These are phyloP conservation scores for Tipula lateralis DNA, from an alignment of 2,888 invertebrate genomes.

Conservation along the genomic window DNA sequence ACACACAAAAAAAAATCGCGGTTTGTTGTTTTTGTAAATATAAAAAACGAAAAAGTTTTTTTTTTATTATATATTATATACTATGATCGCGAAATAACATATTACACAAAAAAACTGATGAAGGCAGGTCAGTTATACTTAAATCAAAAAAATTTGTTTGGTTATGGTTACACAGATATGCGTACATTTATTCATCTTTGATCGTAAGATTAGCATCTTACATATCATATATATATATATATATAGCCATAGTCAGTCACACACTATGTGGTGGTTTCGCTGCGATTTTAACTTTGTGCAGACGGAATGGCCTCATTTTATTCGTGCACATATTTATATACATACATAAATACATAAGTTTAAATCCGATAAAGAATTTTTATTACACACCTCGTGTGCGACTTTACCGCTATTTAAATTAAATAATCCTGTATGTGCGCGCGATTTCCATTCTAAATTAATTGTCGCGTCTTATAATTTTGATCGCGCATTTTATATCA, in stretches of 20 bases:
- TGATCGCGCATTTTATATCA: not conserved
- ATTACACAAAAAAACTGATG: not conserved
- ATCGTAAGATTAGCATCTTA: not conserved
- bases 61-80: not conserved
- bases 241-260: not conserved
- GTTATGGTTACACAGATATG: not conserved
- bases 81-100: not conserved
- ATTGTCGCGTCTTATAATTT: not conserved
- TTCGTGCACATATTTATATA: too few species aligned
- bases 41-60: not conserved
- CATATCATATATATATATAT: too few species aligned
- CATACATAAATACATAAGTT: too few species aligned
- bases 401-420: not conserved
- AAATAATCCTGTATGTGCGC: not conserved
- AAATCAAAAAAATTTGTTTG: not conserved
- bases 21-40: not conserved
- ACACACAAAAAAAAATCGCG: not conserved
- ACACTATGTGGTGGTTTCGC: not conserved
- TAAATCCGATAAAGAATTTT: not conserved
- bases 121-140: not conserved
- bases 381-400: not conserved
- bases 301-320: not conserved
- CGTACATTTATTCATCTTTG: not conserved
- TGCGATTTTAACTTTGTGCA: not conserved
- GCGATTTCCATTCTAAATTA: slow-evolving; percentile 11